Conservation (phyloP, 37 sponge, comb jelly and placozoan species). For the Beroe ovata region DNA sequence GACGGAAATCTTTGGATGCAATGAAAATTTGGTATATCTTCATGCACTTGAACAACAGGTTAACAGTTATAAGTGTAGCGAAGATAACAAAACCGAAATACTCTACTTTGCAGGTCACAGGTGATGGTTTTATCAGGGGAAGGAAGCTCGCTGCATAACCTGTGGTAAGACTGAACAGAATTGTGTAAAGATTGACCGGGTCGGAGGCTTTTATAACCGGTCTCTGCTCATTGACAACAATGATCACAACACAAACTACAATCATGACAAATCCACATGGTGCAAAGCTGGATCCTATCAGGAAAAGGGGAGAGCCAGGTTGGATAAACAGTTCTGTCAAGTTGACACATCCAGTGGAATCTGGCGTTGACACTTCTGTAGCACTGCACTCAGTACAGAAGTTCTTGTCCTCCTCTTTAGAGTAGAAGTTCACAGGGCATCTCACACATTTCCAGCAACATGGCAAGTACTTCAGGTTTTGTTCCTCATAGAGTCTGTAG, state of each 20-base stretch:
- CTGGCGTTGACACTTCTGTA: neutral
- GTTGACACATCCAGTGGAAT: neutral
- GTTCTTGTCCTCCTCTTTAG: neutral
- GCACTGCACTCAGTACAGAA: neutral
- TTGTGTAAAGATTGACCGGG: conserved; percentile 39
- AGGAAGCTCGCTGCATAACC: neutral
- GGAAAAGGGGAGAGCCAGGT: neutral
- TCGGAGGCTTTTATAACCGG: conserved; percentile 44
- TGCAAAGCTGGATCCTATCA: neutral
- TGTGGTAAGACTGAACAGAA: neutral
- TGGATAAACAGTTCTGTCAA: neutral
- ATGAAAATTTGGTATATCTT: conserved; percentile 8
- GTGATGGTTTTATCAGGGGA: conserved; percentile 3
- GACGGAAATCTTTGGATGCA: neutral
- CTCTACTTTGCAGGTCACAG: neutral
- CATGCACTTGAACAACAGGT: conserved; percentile 28
- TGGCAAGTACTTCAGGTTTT: neutral
- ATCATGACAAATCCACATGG: neutral
- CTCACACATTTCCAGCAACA: conserved; percentile 37
- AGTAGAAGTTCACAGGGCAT: neutral
- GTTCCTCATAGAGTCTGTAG: neutral
- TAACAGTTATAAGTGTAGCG: conserved; percentile 2
- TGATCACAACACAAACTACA: neutral
- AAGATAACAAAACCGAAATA: neutral
- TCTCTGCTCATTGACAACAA: conserved; percentile 11